phyloP scores from a whole-genome alignment of 2,888 invertebrate genomes.

The Ditula angustiorana region DNA sequence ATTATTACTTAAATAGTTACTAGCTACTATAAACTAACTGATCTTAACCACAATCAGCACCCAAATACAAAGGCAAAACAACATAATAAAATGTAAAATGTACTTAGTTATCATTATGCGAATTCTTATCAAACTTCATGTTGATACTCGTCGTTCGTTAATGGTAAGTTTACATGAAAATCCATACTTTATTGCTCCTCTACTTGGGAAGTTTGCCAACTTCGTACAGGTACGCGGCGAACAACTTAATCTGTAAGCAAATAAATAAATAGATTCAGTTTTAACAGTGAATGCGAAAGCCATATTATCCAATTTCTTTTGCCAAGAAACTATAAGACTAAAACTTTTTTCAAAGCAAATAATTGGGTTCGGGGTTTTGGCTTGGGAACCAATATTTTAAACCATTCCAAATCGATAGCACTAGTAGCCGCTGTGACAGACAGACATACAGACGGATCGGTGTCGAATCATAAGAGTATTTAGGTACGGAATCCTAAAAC shows the following conservation, averaged over 20 bases:
- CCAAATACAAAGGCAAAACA: neutral
- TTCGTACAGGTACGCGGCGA: conserved; percentile 96
- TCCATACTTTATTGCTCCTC: conserved; percentile 26
- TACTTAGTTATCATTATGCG: conserved; percentile 29
- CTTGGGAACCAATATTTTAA: too few relatives aligned
- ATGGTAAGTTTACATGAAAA: neutral
- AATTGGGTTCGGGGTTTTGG: too few relatives aligned
- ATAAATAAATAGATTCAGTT: conserved; percentile 40
- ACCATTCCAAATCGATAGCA: too few relatives aligned
- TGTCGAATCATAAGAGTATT: too few relatives aligned
- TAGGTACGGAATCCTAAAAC: too few relatives aligned
- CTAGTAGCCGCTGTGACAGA: too few relatives aligned
- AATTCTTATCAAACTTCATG: neutral
- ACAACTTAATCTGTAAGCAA: conserved; percentile 93
- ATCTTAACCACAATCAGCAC: neutral
- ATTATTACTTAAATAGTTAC: conserved; percentile 1
- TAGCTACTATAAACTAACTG: neutral
- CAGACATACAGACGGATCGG: too few relatives aligned
- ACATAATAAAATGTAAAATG: conserved; percentile 15
- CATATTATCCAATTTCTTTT: too few relatives aligned
- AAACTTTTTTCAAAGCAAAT: too few relatives aligned
- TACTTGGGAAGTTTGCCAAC: conserved; percentile 84
- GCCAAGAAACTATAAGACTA: too few relatives aligned
- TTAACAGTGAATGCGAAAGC: too few relatives aligned
- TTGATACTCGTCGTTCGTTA: too few relatives aligned